These are phyloP conservation scores for Blastobasis adustella DNA, from an alignment of 2,888 invertebrate genomes.

Conservation along the genomic window DNA sequence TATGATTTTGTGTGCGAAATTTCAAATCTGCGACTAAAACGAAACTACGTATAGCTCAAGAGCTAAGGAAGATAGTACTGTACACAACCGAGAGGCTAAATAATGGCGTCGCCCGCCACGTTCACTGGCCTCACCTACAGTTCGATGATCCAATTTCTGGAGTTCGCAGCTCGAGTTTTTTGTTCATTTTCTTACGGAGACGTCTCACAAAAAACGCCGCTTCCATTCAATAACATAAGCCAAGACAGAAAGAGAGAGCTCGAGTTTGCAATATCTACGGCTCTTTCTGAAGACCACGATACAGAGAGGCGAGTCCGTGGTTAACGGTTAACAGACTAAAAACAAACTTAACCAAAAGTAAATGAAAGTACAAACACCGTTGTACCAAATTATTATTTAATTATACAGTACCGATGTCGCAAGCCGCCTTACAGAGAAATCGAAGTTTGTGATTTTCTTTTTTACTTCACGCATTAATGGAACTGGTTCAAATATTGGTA, in stretches of 20 bases:
- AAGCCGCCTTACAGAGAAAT: too few species aligned
- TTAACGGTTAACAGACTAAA: constrained; percentile 54
- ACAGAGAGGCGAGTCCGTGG: constrained; percentile 24
- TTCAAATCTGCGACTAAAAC: too few species aligned
- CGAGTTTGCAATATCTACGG: constrained; percentile 30
- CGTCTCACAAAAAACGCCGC: constrained; percentile 44
- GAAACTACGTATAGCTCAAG: too few species aligned
- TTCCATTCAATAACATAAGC: constrained; percentile 46
- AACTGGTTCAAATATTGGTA: too few species aligned
- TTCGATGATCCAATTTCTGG: constrained; percentile 65
- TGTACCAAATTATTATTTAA: constrained; percentile 16
- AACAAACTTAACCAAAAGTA: constrained; percentile 50
- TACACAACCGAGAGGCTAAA: constrained; percentile 2
- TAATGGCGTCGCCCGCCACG: constrained; percentile 28
- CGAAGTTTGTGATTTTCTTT: too few species aligned
- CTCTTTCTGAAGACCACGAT: constrained; percentile 38
- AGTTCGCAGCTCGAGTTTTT: constrained; percentile 49
- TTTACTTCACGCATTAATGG: too few species aligned
- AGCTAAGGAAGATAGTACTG: too few species aligned
- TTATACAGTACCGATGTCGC: too few species aligned
- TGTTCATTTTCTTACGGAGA: constrained; percentile 46
- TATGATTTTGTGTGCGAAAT: too few species aligned
- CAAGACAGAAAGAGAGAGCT: constrained; percentile 29
- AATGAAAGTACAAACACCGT: constrained; percentile 51
- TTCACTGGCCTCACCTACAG: constrained; percentile 54